phyloP scores from a whole-genome alignment of 1,140 invertebrate species.

The Cotesia typhae region DNA sequence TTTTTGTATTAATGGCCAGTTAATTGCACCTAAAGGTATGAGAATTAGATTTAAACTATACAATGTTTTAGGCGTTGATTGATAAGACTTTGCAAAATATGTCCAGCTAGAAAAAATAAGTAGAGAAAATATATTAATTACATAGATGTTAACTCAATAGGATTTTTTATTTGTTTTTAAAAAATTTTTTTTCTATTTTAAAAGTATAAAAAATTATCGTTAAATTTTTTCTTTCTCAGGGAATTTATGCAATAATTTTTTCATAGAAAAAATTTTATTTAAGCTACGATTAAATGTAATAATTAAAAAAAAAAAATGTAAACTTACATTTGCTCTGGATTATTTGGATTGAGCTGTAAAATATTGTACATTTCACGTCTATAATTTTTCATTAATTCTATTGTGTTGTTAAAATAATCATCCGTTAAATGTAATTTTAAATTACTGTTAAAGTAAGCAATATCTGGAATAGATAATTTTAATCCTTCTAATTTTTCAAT shows the following conservation, averaged over 20 bases:
- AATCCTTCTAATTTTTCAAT: constrained; percentile 44
- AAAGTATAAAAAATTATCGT: constrained; percentile 12
- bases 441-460: constrained; percentile 34
- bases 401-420: constrained; percentile 47
- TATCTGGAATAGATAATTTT: constrained; percentile 42
- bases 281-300: not conserved
- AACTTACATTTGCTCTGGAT: constrained; percentile 44
- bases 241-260: too few species aligned
- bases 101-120: constrained; percentile 45
- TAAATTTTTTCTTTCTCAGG: not conserved
- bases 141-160: too few species aligned
- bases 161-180: too few species aligned
- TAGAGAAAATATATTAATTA: not conserved
- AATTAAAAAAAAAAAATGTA: constrained; percentile 9
- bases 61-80: constrained; percentile 40
- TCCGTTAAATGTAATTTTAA: constrained; percentile 40
- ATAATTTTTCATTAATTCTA: constrained; percentile 43
- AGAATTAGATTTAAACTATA: constrained; percentile 45
- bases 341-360: constrained; percentile 30
- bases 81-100: constrained; percentile 46
- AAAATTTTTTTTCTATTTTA: not conserved
- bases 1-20: constrained; percentile 36
- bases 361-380: constrained; percentile 42
- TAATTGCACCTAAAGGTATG: constrained; percentile 49
- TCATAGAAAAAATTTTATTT: not conserved